Percentiles rank a stretch among this genome's conserved stretches.
Conservation (phyloP, 2,797 vertebrate genomes). For the Myotis planiceps region DNA sequence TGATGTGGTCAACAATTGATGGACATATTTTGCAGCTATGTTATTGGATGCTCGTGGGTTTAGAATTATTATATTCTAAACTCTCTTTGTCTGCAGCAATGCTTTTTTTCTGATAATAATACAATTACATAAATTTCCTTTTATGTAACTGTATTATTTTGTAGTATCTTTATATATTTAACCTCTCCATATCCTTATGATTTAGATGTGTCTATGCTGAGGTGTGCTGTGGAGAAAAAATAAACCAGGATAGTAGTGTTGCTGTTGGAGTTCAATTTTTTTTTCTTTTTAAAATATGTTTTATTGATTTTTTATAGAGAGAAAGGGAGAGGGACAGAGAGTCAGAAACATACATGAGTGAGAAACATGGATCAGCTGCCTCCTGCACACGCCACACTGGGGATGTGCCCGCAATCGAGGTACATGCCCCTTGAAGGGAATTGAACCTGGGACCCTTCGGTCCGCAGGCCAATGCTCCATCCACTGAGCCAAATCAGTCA, state of each 20-base stretch:
- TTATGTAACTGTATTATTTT: not conserved
- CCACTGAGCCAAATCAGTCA: too few relatives aligned
- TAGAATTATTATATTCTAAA: not conserved
- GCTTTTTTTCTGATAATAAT: not conserved
- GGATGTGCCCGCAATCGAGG: too few relatives aligned
- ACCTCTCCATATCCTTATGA: not conserved
- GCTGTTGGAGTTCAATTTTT: not conserved
- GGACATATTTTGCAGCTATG: not conserved
- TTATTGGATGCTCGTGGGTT: not conserved
- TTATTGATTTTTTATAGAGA: too few relatives aligned
- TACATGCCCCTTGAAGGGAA: too few relatives aligned
- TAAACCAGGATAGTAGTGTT: not conserved
- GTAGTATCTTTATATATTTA: not conserved
- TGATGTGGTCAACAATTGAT: not conserved
- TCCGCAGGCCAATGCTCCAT: too few relatives aligned
- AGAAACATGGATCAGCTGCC: too few relatives aligned
- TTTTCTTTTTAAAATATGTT: too few relatives aligned
- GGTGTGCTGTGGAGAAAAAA: not conserved
- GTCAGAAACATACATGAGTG: too few relatives aligned
- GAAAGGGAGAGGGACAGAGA: too few relatives aligned
- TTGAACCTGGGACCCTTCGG: too few relatives aligned
- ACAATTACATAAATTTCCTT: not conserved
- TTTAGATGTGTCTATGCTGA: not conserved
- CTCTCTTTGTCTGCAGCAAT: not conserved
- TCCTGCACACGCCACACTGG: too few relatives aligned